A percentile compares a stretch with the other conserved stretches of the same genome.
Conservation (phyloP, 2,888 invertebrate genomes). For the Tetropium fuscum region DNA sequence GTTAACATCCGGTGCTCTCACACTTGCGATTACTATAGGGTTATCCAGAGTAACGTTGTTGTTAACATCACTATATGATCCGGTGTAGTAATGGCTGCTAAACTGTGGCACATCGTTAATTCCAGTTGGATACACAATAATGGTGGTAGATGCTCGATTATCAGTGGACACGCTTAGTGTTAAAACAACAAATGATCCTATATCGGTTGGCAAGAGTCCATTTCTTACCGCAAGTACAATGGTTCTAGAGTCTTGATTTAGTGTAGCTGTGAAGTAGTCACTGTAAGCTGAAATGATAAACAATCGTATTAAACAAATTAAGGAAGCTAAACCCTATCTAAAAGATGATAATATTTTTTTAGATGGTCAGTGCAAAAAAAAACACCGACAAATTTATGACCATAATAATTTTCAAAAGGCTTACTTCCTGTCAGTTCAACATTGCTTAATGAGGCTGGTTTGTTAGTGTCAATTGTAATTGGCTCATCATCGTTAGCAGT, state of each 20-base stretch:
- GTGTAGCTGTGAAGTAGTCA: slow-evolving; percentile 23
- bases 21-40: slow-evolving; percentile 20
- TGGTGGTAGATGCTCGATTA: slow-evolving; percentile 13
- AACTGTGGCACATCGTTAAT: slow-evolving; percentile 34
- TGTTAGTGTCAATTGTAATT: slow-evolving; percentile 30
- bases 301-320: too few relatives aligned
- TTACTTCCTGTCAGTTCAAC: slow-evolving; percentile 33
- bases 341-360: too few relatives aligned
- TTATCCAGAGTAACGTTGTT: slow-evolving; percentile 30
- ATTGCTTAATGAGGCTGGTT: slow-evolving; percentile 1
- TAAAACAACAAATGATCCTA: slow-evolving; percentile 25
- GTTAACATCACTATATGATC: slow-evolving; percentile 35
- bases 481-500: slow-evolving; percentile 22
- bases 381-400: too few relatives aligned
- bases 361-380: too few relatives aligned
- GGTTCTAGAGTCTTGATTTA: background rate
- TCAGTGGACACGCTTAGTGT: slow-evolving; percentile 32
- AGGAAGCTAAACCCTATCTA: too few relatives aligned
- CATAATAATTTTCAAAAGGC: too few relatives aligned
- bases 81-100: slow-evolving; percentile 38
- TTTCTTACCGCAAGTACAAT: background rate
- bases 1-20: slow-evolving; percentile 14
- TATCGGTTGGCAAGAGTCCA: background rate
- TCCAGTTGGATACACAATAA: slow-evolving; percentile 31
- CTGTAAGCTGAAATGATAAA: slow-evolving; percentile 32